Evolutionary conservation across 2,113 vertebrate species (phyloP).

Genomic region (Dunckerocampus dactyliophorus): DNA sequence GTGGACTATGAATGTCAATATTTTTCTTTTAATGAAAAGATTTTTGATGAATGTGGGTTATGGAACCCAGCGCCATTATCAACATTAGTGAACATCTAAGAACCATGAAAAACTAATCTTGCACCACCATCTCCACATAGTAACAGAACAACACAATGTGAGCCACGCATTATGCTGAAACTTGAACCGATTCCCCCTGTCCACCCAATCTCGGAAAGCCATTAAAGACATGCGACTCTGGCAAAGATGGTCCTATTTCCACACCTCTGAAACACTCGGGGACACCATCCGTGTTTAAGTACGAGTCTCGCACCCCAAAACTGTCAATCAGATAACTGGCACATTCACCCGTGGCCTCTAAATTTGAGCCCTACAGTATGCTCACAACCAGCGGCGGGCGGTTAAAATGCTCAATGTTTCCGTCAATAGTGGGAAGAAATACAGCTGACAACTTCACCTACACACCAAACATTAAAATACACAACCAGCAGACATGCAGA

Average conservation of each 20-base stretch:
- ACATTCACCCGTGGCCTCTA: not conserved
- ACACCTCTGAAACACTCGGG: constrained; percentile 20
- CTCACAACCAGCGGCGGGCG: not conserved
- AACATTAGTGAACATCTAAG: not conserved
- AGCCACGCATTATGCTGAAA: constrained; percentile 20
- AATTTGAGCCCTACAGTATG: not conserved
- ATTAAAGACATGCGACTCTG: constrained; percentile 15
- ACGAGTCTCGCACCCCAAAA: constrained; percentile 8
- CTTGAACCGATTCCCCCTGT: constrained; percentile 22
- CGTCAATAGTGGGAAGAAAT: no score
- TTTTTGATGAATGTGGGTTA: not conserved
- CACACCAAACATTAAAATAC: not conserved
- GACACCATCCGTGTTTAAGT: constrained; percentile 19
- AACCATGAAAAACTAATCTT: no score
- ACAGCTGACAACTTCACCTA: not conserved
- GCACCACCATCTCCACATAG: constrained; percentile 36
- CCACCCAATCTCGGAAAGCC: constrained; percentile 16
- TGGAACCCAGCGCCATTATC: not conserved
- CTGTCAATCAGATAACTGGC: constrained; percentile 3
- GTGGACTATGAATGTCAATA: not conserved
- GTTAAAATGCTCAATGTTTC: not conserved
- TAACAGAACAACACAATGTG: constrained; percentile 19
- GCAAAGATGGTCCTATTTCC: constrained; percentile 20
- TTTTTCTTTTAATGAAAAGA: constrained; percentile 2
- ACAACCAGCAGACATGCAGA: not conserved